These are phyloP conservation scores for Drosophila setosimentum DNA, from an alignment of 2,888 invertebrate species.

Conservation along the genomic window DNA sequence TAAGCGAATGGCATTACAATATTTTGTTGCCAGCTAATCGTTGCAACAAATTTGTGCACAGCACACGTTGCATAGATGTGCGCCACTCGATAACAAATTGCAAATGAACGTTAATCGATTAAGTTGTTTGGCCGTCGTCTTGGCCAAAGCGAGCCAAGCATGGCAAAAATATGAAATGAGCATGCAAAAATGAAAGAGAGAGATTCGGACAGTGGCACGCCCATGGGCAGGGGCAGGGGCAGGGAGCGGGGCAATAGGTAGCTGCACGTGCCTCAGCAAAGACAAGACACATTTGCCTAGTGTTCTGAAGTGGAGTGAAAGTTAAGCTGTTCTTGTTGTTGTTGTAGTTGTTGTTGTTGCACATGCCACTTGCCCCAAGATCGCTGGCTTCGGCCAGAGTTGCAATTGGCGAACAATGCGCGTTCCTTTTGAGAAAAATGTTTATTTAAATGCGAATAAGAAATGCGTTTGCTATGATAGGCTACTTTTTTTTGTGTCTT, in stretches of 20 bases:
- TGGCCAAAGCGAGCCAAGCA: constrained; percentile 7
- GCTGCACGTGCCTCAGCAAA: constrained; percentile 64
- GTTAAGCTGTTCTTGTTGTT: constrained; percentile 33
- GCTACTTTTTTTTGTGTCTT: constrained; percentile 7
- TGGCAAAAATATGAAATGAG: constrained; percentile 69
- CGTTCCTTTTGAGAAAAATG: constrained; percentile 62
- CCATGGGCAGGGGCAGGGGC: background rate
- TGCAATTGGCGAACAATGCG: constrained; percentile 58
- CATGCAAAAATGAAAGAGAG: constrained; percentile 64
- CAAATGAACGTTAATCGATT: constrained; percentile 80
- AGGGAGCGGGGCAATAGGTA: background rate
- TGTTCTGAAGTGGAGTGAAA: constrained; percentile 68
- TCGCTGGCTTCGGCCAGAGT: constrained; percentile 16
- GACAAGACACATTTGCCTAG: constrained; percentile 62
- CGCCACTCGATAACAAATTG: constrained; percentile 71
- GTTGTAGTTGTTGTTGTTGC: constrained; percentile 18
- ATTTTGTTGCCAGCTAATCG: constrained; percentile 65
- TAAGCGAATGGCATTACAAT: constrained; percentile 70
- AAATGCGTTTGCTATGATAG: constrained; percentile 64
- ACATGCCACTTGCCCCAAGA: constrained; percentile 49
- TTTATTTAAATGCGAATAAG: constrained; percentile 76
- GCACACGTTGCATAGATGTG: constrained; percentile 40
- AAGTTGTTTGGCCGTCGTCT: constrained; percentile 62
- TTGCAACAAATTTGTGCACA: constrained; percentile 73
- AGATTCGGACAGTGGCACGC: background rate